Percentiles rank a stretch among this genome's conserved stretches.
phyloP scores from a whole-genome alignment of 2,888 invertebrate genomes.

The Nudaria mundana region DNA sequence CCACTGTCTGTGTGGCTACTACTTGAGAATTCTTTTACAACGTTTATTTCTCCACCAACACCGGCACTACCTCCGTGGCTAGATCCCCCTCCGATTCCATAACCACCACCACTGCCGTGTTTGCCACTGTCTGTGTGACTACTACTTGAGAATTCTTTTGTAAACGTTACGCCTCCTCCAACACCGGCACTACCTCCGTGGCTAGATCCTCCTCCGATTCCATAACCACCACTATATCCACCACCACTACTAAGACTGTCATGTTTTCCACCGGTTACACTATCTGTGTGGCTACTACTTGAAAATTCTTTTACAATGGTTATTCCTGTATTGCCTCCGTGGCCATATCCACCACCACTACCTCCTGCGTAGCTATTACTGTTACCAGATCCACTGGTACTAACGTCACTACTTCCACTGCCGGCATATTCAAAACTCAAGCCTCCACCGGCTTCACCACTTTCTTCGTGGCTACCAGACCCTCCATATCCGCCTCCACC shows the following conservation, averaged over 20 bases:
- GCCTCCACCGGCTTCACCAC: too few relatives aligned
- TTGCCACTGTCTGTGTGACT: too few relatives aligned
- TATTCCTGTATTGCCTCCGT: not conserved
- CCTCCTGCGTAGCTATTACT: conserved; percentile 31
- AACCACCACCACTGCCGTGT: too few relatives aligned
- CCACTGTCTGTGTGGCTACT: not conserved
- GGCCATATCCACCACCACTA: not conserved
- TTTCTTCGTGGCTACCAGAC: conserved; percentile 19
- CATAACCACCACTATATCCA: not conserved
- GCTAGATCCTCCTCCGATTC: not conserved
- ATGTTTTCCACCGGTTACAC: too few relatives aligned
- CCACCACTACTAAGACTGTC: not conserved
- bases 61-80: too few relatives aligned
- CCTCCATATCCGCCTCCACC: conserved; percentile 34
- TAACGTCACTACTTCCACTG: conserved; percentile 12
- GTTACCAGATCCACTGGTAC: conserved; percentile 19
- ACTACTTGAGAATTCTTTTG: too few relatives aligned
- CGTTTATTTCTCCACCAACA: not conserved
- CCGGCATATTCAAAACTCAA: too few relatives aligned
- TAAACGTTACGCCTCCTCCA: too few relatives aligned
- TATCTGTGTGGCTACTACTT: not conserved
- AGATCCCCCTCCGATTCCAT: not conserved
- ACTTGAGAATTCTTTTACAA: not conserved
- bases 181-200: not conserved
- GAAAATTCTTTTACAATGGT: not conserved